These are phyloP conservation scores for Pleuronectes platessa DNA, from an alignment of 2,113 vertebrate species.

Conservation along the genomic window DNA sequence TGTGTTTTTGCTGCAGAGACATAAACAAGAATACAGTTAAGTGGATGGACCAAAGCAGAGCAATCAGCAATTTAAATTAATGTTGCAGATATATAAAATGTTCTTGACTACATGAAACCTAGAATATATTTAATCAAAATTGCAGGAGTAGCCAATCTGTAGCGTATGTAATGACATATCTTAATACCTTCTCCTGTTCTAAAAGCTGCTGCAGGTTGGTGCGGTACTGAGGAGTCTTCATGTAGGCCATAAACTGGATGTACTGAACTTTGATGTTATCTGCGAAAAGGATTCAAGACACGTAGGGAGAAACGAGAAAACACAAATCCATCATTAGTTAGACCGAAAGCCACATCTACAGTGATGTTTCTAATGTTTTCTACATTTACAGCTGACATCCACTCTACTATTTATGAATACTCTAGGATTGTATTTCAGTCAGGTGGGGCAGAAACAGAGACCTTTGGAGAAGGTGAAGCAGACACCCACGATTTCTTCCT, in stretches of 20 bases:
- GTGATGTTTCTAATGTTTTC: no score
- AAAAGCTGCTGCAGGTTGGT: conserved; percentile 92
- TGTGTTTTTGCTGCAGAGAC: conserved; percentile 88
- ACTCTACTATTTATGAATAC: neutral
- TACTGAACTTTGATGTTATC: conserved; percentile 97
- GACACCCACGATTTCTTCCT: neutral
- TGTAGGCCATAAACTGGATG: conserved; percentile 95
- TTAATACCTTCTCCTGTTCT: conserved; percentile 93
- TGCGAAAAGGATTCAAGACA: conserved; percentile 58
- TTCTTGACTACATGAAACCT: neutral
- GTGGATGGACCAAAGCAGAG: neutral
- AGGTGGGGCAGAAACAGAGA: neutral
- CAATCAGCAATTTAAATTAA: neutral
- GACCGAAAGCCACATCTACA: no score
- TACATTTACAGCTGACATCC: no score
- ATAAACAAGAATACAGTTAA: conserved; percentile 1
- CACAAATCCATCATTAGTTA: neutral
- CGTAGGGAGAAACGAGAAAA: neutral
- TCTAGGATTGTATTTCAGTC: neutral
- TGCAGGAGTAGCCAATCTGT: neutral
- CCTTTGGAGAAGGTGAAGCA: neutral
- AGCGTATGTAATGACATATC: neutral
- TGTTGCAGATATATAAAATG: neutral
- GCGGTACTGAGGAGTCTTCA: conserved; percentile 96
- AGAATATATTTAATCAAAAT: no score